Percentiles rank a stretch among this genome's conserved stretches.
phyloP scores from a whole-genome alignment of 2,797 vertebrate species.

The Galagoides demidoff region DNA sequence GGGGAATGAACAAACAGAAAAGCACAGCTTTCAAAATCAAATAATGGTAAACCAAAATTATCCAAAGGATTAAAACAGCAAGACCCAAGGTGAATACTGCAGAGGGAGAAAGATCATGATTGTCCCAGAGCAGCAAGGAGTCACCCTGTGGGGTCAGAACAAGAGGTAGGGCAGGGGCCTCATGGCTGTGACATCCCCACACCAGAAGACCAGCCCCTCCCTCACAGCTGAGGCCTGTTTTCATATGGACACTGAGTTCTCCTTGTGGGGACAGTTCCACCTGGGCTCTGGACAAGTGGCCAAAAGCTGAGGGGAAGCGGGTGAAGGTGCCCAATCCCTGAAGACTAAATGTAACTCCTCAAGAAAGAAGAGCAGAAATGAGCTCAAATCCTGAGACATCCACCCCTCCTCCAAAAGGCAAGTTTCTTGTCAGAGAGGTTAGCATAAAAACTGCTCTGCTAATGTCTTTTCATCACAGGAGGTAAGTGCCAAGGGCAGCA shows the following conservation, averaged over 20 bases:
- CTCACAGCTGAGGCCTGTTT: not conserved
- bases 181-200: not conserved
- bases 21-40: slow-evolving; percentile 82
- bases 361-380: not conserved
- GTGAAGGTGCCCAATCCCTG: not conserved
- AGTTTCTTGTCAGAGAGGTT: not conserved
- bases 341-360: not conserved
- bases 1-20: slow-evolving; percentile 90
- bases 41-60: slow-evolving; percentile 85
- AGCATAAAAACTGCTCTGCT: not conserved
- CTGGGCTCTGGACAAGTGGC: not conserved
- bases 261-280: not conserved
- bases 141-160: not conserved
- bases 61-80: slow-evolving; percentile 76
- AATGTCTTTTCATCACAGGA: not conserved
- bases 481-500: not conserved
- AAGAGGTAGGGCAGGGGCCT: not conserved
- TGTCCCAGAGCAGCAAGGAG: not conserved
- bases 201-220: not conserved
- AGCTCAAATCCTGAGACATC: not conserved
- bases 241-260: not conserved
- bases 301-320: not conserved
- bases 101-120: slow-evolving; percentile 30
- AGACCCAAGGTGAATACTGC: slow-evolving; percentile 75
- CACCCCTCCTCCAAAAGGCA: not conserved